Conservation (phyloP, 2,888 invertebrate species). For the Heliconius aoede region DNA sequence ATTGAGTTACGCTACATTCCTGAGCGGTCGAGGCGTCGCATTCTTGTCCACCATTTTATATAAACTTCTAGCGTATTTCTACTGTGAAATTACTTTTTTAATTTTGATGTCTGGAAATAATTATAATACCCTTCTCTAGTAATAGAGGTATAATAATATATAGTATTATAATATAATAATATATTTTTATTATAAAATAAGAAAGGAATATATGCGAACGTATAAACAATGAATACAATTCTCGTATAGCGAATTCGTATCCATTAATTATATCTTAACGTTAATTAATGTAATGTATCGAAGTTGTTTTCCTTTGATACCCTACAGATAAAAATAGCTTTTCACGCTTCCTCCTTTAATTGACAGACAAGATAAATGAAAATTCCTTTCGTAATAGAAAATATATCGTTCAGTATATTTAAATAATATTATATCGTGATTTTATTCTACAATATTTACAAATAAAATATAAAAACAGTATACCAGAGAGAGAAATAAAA, state of each 20-base stretch:
- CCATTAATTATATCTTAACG: conserved; percentile 1
- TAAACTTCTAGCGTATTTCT: conserved; percentile 46
- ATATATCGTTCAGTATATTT: neutral
- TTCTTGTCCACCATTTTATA: conserved; percentile 60
- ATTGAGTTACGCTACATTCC: conserved; percentile 44
- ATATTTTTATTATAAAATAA: neutral
- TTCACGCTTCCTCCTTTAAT: conserved; percentile 19
- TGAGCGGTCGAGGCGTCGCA: conserved; percentile 51
- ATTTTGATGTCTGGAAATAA: neutral
- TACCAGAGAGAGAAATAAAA: too few relatives aligned
- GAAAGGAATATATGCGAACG: neutral
- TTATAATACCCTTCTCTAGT: neutral
- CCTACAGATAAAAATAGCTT: conserved; percentile 14
- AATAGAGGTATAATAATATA: too few relatives aligned
- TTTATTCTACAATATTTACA: too few relatives aligned
- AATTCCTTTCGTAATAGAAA: conserved; percentile 5
- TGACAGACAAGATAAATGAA: conserved; percentile 15
- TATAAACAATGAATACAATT: neutral
- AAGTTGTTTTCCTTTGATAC: conserved; percentile 26
- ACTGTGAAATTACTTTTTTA: conserved; percentile 35
- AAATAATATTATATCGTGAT: neutral
- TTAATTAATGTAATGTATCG: conserved; percentile 35
- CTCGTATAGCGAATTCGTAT: conserved; percentile 2
- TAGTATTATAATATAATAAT: neutral
- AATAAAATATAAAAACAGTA: too few relatives aligned